Conservation (phyloP, 1,140 invertebrate genomes). For the Aphelenchoides besseyi region DNA sequence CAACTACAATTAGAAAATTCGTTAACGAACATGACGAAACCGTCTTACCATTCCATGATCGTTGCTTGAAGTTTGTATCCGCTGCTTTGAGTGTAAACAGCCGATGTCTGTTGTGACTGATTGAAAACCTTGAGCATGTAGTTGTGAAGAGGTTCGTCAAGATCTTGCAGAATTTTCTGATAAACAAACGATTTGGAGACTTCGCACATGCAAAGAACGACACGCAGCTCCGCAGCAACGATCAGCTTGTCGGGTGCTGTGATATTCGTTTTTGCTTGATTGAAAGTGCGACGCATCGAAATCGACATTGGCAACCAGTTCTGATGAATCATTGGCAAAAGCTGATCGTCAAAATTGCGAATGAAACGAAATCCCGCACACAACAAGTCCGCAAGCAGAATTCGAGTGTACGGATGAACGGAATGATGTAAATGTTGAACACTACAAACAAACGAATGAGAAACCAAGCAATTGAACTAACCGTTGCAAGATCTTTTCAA, state of each 20-base stretch:
- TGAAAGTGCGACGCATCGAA: neutral
- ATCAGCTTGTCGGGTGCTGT: constrained; percentile 2
- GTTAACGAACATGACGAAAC: neutral
- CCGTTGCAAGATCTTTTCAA: neutral
- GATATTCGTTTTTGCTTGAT: neutral
- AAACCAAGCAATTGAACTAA: constrained; percentile 2
- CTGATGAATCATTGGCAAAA: constrained; percentile 20
- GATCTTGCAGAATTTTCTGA: neutral
- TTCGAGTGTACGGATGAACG: neutral
- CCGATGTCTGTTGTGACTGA: neutral
- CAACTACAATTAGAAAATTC: neutral
- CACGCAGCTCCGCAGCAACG: constrained; percentile 8
- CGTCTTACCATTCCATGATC: constrained; percentile 7
- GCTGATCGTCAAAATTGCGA: constrained; percentile 11
- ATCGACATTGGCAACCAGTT: constrained; percentile 17
- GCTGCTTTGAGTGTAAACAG: constrained; percentile 1
- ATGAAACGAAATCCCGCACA: constrained; percentile 6
- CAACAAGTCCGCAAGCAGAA: constrained; percentile 8
- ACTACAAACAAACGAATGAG: neutral
- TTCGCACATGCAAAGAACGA: constrained; percentile 5
- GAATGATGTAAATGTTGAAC: constrained; percentile 21
- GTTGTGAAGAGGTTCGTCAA: constrained; percentile 7
- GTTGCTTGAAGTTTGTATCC: constrained; percentile 16
- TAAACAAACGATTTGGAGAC: neutral
- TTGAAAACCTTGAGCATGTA: neutral